These are phyloP conservation scores for Piprites chloris DNA, from an alignment of 2,113 vertebrate species.

Conservation along the genomic window DNA sequence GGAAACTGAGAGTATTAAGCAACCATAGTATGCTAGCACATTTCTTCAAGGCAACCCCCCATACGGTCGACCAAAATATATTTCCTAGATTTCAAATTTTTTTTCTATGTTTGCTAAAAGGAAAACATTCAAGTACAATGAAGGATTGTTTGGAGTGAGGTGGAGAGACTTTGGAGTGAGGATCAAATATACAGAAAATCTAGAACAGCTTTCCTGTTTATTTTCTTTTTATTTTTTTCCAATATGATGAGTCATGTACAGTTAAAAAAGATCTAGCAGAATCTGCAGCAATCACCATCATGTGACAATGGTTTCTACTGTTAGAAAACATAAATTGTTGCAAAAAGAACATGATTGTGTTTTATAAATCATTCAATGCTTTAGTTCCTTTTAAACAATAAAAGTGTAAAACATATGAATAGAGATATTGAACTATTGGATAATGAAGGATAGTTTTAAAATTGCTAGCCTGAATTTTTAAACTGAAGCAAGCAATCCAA, in stretches of 20 bases:
- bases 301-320: neutral
- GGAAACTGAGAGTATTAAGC: neutral
- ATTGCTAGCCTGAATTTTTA: constrained; percentile 38
- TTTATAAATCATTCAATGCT: neutral
- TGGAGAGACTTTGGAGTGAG: neutral
- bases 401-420: neutral
- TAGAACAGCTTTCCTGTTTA: neutral
- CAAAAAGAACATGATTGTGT: neutral
- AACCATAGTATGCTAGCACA: neutral
- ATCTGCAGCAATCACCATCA: neutral
- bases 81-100: neutral
- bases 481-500: constrained; percentile 10
- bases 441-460: neutral
- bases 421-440: neutral
- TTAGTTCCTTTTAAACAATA: neutral
- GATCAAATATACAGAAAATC: neutral
- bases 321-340: neutral
- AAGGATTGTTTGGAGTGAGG: neutral
- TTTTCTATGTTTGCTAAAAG: neutral
- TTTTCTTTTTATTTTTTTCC: neutral
- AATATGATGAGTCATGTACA: neutral
- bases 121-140: neutral
- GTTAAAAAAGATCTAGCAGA: neutral
- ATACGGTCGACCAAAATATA: neutral
- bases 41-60: neutral